Conservation (phyloP, 2,797 vertebrate species). For the Erethizon dorsatum region DNA sequence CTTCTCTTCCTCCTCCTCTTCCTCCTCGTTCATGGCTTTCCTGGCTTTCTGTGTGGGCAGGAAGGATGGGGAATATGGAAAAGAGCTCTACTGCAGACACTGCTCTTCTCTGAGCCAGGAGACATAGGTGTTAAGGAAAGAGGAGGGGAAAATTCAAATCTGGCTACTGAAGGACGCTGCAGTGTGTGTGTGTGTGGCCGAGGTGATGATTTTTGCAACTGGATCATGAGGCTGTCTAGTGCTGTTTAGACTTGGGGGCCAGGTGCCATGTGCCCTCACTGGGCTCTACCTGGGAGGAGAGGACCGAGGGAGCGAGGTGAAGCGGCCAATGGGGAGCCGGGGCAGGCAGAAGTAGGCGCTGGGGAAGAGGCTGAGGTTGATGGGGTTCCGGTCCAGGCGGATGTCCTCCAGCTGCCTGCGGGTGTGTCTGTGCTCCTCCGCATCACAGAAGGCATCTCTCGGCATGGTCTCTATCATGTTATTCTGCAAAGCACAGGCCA, state of each 20-base stretch:
- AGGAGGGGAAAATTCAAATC: conserved; percentile 28
- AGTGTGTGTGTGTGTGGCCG: rapidly evolving
- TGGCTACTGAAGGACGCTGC: background rate
- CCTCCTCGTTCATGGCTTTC: background rate
- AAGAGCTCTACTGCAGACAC: background rate
- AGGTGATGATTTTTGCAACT: background rate
- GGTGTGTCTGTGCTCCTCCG: conserved; percentile 87
- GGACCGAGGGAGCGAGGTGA: conserved; percentile 72
- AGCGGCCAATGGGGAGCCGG: conserved; percentile 90
- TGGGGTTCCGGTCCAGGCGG: conserved; percentile 92
- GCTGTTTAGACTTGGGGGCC: background rate
- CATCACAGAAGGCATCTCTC: conserved; percentile 91
- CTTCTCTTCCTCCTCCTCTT: background rate
- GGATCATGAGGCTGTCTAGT: background rate
- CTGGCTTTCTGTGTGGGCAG: background rate
- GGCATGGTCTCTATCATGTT: conserved; percentile 92
- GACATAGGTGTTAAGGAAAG: conserved; percentile 40
- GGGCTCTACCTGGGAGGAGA: background rate
- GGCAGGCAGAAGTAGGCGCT: conserved; percentile 92
- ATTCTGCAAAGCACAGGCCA: conserved; percentile 88
- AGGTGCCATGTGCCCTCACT: background rate
- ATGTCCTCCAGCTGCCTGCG: conserved; percentile 92
- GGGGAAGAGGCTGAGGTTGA: conserved; percentile 91
- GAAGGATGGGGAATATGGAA: background rate
- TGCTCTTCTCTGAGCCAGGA: conserved; percentile 50